A percentile compares a stretch with the other conserved stretches of the same genome.
Evolutionary conservation across 2,888 invertebrate genomes (phyloP).

Genomic region (Pachliopta kotzebuea): DNA sequence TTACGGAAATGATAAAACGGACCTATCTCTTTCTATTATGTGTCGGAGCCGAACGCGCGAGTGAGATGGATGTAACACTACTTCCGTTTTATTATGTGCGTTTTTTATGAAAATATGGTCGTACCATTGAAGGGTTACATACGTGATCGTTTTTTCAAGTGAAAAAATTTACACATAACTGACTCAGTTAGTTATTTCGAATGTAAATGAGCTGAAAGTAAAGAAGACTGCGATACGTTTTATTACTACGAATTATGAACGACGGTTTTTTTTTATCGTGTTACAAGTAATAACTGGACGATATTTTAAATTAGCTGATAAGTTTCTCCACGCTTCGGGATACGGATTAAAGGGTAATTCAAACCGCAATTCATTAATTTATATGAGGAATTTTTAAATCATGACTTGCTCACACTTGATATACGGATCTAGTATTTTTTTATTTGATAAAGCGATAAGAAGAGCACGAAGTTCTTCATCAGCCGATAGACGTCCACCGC

Average conservation of each 20-base stretch:
- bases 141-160: constrained; percentile 37
- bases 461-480: no score
- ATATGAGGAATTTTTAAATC: background rate
- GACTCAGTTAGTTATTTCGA: constrained; percentile 29
- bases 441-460: no score
- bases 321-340: constrained; percentile 8
- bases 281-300: constrained; percentile 12
- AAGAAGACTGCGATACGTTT: constrained; percentile 28
- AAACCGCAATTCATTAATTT: background rate
- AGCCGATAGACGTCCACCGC: no score
- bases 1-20: constrained; percentile 36
- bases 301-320: constrained; percentile 22
- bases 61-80: constrained; percentile 7
- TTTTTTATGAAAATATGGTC: constrained; percentile 48
- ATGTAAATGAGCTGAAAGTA: constrained; percentile 30
- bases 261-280: constrained; percentile 24
- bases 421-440: background rate
- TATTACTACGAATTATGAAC: constrained; percentile 19
- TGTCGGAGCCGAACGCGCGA: constrained; percentile 24
- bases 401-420: background rate
- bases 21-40: constrained; percentile 45
- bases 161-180: constrained; percentile 30
- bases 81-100: constrained; percentile 28
- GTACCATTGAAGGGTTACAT: constrained; percentile 36
- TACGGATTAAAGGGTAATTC: constrained; percentile 1